Percentiles rank a stretch among this genome's conserved stretches.
These are phyloP conservation scores for Callosobruchus maculatus DNA, from an alignment of 2,888 invertebrate species.

Conservation along the genomic window DNA sequence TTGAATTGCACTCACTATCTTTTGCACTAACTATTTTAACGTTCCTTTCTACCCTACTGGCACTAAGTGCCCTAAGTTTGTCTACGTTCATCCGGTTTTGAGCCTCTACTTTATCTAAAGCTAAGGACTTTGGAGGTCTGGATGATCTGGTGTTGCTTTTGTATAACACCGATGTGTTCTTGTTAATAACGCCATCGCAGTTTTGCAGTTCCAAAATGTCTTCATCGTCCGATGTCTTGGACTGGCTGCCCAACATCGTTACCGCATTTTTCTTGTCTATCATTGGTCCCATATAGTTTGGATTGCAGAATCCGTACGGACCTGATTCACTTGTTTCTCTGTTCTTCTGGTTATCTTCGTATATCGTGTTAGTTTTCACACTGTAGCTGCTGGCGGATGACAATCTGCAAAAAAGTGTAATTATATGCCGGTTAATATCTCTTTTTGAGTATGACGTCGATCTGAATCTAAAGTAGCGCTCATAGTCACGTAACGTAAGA, in stretches of 20 bases:
- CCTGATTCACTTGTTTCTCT: slow-evolving; percentile 40
- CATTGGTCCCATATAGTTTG: slow-evolving; percentile 70
- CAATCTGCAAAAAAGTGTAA: slow-evolving; percentile 29
- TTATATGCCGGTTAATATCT: no score
- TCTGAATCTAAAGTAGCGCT: no score
- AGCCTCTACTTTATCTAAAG: slow-evolving; percentile 38
- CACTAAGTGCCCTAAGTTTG: slow-evolving; percentile 55
- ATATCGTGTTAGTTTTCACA: slow-evolving; percentile 45
- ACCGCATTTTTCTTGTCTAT: slow-evolving; percentile 39
- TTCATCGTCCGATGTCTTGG: slow-evolving; percentile 30
- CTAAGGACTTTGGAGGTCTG: slow-evolving; percentile 51
- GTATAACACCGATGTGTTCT: slow-evolving; percentile 44
- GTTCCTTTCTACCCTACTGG: slow-evolving; percentile 48
- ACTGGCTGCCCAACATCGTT: slow-evolving; percentile 24
- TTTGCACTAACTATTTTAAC: slow-evolving; percentile 24
- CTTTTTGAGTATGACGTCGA: no score
- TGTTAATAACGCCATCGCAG: slow-evolving; percentile 37
- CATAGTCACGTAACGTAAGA: no score
- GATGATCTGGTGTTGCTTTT: slow-evolving; percentile 38
- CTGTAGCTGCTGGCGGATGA: slow-evolving; percentile 53
- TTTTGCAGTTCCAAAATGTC: slow-evolving; percentile 43
- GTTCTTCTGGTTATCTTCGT: slow-evolving; percentile 40
- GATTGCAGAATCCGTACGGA: slow-evolving; percentile 69
- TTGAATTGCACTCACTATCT: slow-evolving; percentile 41
- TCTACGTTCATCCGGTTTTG: slow-evolving; percentile 11